phyloP scores from a whole-genome alignment of 2,888 invertebrate species.

The Apamea crenata region DNA sequence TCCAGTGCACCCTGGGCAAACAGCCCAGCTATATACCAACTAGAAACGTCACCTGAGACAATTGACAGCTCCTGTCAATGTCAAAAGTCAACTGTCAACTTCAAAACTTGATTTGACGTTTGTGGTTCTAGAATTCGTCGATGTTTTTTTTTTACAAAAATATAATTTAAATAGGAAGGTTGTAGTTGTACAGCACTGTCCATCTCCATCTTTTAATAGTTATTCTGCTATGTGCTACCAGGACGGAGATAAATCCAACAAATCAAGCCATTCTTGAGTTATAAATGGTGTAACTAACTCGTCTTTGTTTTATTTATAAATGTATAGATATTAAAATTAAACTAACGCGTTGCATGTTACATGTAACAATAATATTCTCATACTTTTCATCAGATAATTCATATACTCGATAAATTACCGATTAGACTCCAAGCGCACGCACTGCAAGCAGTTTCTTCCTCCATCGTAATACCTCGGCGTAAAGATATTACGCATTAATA shows the following conservation, averaged over 20 bases:
- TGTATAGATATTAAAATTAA: not conserved
- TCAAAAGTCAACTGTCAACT: constrained; percentile 9
- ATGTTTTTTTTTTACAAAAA: too few relatives aligned
- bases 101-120: not conserved
- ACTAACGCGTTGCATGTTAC: not conserved
- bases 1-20: not conserved
- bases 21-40: not conserved
- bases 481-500: constrained; percentile 43
- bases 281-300: not conserved
- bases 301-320: not conserved
- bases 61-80: not conserved
- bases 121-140: not conserved
- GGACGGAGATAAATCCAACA: too few relatives aligned
- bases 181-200: too few relatives aligned
- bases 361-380: not conserved
- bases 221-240: too few relatives aligned
- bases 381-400: constrained; percentile 31
- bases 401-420: constrained; percentile 45
- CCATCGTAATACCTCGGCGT: constrained; percentile 36
- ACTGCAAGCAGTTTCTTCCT: constrained; percentile 38
- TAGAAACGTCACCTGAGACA: not conserved
- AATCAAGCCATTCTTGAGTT: not conserved
- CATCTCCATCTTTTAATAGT: too few relatives aligned
- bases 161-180: too few relatives aligned
- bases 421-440: constrained; percentile 24